Evolutionary conservation across 2,113 vertebrate genomes (phyloP), one percentile per base, ranked within the genome.

Genomic region (Pterophyllum scalare): DNA sequence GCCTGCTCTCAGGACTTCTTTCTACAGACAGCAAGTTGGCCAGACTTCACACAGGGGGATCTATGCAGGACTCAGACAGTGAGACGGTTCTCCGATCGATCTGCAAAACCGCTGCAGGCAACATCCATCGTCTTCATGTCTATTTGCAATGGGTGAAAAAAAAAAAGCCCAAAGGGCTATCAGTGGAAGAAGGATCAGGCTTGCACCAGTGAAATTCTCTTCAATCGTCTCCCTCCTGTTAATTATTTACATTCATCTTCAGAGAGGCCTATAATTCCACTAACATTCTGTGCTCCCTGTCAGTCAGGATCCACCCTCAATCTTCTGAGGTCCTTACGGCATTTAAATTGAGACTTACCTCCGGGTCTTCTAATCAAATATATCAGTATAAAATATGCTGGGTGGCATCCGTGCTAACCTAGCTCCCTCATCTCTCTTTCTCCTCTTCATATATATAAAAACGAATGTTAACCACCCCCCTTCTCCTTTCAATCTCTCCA

Each of bases 21-120:
- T 62, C 79, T 67, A 40, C 77, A 90, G 80, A 80, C 80, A 26
- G 77, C 24, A 22, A 65, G 81, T 28, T 86, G 87, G 86, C 79
- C 65, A 75, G 90, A 86, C 94, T 92, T 91, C 79, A 93, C 81
- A 90, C 82, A 77, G 79, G 81, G 75, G 86, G 82, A 91, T 94
- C 87, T 83, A 70, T 88, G 90, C 79, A 83, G 88, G 89, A 84
- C 78, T 75, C 87, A 93, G 91, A 94, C 91, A 86, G 86, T 54
- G 87, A 91, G 90, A 83, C 58, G 38, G 72, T 88, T 83, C 79
- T 90, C 58, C 46, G 82, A 94, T 95, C 93, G 90, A 96, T 95
- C 84, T 46, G 86, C 43, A 87, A 88, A 89, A 93, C 81, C 60
- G 62, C 94, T 58, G 92, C 87, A 78, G 92, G 90, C 87, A 38